These are phyloP conservation scores for Talpa occidentalis DNA, from an alignment of 2,113 vertebrate species.

Conservation along the genomic window DNA sequence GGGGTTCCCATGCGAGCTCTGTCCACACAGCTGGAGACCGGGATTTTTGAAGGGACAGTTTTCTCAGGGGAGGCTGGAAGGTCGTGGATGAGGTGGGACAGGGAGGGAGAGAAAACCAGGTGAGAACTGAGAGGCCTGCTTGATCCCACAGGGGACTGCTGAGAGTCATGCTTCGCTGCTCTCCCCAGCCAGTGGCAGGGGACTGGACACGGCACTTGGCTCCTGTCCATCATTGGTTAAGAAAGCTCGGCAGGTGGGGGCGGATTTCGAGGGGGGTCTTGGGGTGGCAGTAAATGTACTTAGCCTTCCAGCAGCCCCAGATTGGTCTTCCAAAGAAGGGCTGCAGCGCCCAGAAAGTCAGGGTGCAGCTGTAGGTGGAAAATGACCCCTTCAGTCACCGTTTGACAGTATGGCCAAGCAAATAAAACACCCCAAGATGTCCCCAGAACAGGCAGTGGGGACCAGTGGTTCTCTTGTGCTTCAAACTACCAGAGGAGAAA, in stretches of 20 bases:
- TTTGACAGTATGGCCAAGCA: not conserved
- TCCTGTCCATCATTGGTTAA: not conserved
- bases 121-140: not conserved
- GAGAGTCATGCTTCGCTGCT: accelerated
- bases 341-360: not conserved
- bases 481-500: not conserved
- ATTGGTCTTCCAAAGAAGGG: not conserved
- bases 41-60: not conserved
- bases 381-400: not conserved
- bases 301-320: not conserved
- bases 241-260: not conserved
- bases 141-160: accelerated
- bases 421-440: not conserved
- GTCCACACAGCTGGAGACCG: not conserved
- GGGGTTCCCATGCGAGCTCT: not conserved
- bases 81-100: accelerated
- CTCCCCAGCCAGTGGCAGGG: not conserved
- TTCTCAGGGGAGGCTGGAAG: not conserved
- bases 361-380: not conserved
- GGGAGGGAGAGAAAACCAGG: not conserved
- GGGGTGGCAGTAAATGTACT: not conserved
- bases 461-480: not conserved
- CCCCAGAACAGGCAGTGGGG: not conserved
- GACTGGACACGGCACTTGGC: not conserved
- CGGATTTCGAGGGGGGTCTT: too few species aligned